Evolutionary conservation across 2,888 invertebrate genomes (phyloP).

Genomic region (Aphodius granarius): DNA sequence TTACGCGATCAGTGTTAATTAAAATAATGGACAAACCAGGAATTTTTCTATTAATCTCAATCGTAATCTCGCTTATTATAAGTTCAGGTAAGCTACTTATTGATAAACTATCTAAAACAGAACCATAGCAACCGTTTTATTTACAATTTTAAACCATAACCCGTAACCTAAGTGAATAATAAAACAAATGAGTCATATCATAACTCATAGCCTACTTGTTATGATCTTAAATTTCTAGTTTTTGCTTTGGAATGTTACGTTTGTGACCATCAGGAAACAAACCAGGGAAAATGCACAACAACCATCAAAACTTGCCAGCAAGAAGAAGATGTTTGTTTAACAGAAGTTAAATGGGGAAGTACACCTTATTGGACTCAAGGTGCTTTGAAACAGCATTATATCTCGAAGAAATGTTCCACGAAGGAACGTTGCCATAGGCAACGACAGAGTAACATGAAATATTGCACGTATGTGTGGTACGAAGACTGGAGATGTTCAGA

Average conservation of each 20-base stretch:
- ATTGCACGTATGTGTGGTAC: constrained; percentile 91
- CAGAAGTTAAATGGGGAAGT: constrained; percentile 93
- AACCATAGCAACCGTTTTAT: not conserved
- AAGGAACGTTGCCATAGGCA: constrained; percentile 76
- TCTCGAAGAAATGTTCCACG: constrained; percentile 88
- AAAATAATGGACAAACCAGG: not conserved
- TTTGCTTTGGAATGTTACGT: constrained; percentile 90
- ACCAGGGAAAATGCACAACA: constrained; percentile 88
- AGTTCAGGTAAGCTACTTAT: not conserved
- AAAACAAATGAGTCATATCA: not conserved
- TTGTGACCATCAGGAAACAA: constrained; percentile 89
- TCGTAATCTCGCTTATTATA: not conserved
- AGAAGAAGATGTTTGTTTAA: constrained; percentile 82
- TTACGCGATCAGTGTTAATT: not conserved
- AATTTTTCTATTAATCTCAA: not conserved
- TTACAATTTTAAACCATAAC: not conserved
- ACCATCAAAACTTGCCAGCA: constrained; percentile 90
- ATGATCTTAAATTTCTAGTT: constrained; percentile 54
- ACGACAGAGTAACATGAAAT: constrained; percentile 70
- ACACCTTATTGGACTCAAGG: constrained; percentile 95
- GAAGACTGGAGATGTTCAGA: constrained; percentile 96
- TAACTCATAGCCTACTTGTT: not conserved
- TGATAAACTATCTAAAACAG: not conserved
- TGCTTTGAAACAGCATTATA: constrained; percentile 89
- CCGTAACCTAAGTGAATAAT: not conserved